Evolutionary conservation across 2,113 vertebrate genomes (phyloP), one percentile per base, ranked within the genome.

Genomic region (Pelecanoides urinatrix): DNA sequence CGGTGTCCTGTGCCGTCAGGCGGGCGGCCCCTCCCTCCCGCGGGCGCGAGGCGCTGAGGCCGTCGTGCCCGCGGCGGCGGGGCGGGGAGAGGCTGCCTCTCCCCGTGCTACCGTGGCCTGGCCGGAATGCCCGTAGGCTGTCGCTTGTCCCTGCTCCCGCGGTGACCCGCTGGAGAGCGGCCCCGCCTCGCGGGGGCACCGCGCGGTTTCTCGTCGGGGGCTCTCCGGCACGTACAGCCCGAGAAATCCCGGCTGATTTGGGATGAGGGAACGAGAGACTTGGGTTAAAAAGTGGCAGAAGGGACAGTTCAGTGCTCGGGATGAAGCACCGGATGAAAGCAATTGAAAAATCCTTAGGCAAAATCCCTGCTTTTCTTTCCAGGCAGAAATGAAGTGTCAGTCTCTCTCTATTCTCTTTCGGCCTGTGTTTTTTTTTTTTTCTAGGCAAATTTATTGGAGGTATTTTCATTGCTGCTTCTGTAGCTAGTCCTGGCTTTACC

Each of bases 221-320:
- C 29, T 20, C 25, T 27, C 29, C 2, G 29, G 29, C 56, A 11
- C 12, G 26, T 16, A 9, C 21, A 8, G 40, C 63, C 38, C 15
- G 4, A 5, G 47, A 7, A 22, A 38, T 8, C 45, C 26, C 5
- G 11, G 13, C 16, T 40, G 40, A 13, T 40, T 40, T 40, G 40
- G 40, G 40, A 13, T 40, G 40, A 4, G 52, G 47, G 47, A 71
- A 4, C 1, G 7, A 13, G 30, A 8, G 11, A 3, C 9, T 18
- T 1, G n/a, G 52, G 27, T 6, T 16, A 4, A 4, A 52, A 32
- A 50, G 20, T 0, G 2, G 8, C 7, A 16, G 44, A 8, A 11
- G 25, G 11, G n/a, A 9, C 10, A 1, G 21, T 2, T 29, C 8
- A 1, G 18, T 10, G 25, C 29, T 40, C 11, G 53, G n/a, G 32